Percentiles rank a stretch among this genome's conserved stretches.
phyloP scores from a whole-genome alignment of 1,140 invertebrate species.

The Arctopsyche grandis region DNA sequence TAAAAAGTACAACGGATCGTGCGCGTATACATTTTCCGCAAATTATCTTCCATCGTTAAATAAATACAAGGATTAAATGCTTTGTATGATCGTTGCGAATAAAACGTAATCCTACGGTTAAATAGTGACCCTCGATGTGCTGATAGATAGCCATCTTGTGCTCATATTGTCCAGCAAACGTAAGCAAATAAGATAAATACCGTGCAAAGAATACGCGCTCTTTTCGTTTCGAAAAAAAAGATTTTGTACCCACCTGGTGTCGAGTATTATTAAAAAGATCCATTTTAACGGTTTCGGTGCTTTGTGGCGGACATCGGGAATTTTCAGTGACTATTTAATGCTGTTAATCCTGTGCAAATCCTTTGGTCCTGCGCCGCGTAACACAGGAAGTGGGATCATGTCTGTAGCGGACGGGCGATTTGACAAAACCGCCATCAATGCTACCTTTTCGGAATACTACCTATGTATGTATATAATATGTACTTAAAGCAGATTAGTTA shows the following conservation, averaged over 20 bases:
- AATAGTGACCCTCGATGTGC: neutral
- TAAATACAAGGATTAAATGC: conserved; percentile 1
- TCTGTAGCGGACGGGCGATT: no score
- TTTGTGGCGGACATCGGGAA: neutral
- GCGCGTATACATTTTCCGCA: no score
- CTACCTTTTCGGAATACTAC: neutral
- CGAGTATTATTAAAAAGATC: neutral
- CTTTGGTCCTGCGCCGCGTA: neutral
- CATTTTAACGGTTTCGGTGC: neutral
- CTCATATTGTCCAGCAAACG: neutral
- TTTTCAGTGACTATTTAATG: neutral
- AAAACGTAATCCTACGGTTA: neutral
- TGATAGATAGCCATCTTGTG: neutral
- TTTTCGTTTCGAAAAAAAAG: neutral
- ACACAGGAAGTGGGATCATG: neutral
- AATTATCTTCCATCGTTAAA: neutral
- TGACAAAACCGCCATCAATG: no score
- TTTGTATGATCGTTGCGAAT: neutral
- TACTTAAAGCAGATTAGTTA: conserved; percentile 15
- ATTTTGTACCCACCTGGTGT: neutral
- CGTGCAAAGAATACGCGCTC: neutral
- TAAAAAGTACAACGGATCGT: no score
- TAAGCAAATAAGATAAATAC: conserved; percentile 6
- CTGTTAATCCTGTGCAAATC: neutral
- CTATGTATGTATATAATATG: neutral